These are phyloP conservation scores for Etheostoma spectabile DNA, from an alignment of 2,113 vertebrate species.

Conservation along the genomic window DNA sequence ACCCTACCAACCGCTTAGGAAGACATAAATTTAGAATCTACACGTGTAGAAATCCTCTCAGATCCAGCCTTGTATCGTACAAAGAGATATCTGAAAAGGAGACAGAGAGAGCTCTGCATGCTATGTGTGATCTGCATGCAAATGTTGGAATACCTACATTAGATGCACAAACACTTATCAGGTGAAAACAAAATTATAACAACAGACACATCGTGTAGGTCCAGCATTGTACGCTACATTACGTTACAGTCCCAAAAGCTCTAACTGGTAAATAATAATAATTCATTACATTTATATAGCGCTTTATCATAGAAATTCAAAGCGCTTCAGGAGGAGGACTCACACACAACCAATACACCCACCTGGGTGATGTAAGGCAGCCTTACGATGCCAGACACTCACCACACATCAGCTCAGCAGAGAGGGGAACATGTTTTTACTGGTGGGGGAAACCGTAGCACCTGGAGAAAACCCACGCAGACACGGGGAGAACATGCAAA, in stretches of 20 bases:
- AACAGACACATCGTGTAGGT: background rate
- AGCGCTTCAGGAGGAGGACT: no score
- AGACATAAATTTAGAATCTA: constrained; percentile 46
- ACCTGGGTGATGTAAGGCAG: no score
- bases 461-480: no score
- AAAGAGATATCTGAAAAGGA: background rate
- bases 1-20: constrained; percentile 22
- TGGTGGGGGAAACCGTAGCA: no score
- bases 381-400: no score
- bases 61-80: constrained; percentile 3
- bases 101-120: constrained; percentile 9
- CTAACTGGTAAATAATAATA: background rate
- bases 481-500: no score
- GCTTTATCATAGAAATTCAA: no score
- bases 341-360: no score
- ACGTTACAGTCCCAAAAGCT: constrained; percentile 6
- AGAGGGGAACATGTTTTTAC: no score
- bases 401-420: no score
- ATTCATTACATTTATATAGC: no score
- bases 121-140: constrained; percentile 21
- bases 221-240: background rate
- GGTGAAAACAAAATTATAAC: constrained; percentile 11
- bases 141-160: background rate
- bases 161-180: constrained; percentile 11
- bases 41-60: constrained; percentile 7